Evolutionary conservation across 2,113 vertebrate genomes (phyloP).

Genomic region (Albula glossodonta): DNA sequence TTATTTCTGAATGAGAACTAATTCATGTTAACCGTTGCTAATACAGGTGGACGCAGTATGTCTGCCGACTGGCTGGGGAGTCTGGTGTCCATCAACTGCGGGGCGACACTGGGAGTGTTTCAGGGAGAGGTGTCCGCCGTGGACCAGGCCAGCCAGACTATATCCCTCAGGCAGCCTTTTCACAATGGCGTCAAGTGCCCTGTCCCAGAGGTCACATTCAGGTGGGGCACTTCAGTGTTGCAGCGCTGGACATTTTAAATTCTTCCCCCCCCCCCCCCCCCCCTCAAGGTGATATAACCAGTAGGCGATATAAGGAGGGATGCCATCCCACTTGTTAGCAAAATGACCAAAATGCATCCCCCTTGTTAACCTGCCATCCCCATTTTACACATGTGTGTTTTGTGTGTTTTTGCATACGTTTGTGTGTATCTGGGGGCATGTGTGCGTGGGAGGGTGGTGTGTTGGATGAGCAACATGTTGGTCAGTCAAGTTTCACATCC

Average conservation of each 20-base stretch:
- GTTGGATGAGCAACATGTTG: background rate
- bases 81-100: conserved; percentile 95
- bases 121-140: conserved; percentile 93
- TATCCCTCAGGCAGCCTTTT: conserved; percentile 90
- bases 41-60: conserved; percentile 63
- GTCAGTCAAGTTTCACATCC: background rate
- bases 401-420: no score
- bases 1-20: background rate
- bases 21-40: background rate
- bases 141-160: conserved; percentile 93
- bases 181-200: conserved; percentile 96
- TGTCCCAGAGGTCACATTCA: conserved; percentile 96
- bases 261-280: no score
- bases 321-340: no score
- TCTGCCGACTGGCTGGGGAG: conserved; percentile 93
- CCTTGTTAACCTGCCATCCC: no score
- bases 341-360: no score
- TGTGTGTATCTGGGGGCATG: no score
- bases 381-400: no score
- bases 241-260: background rate
- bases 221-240: conserved; percentile 64
- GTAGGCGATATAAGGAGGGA: no score
- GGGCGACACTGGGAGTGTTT: conserved; percentile 90
- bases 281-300: no score
- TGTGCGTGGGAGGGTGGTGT: no score